Conservation (phyloP, 2,888 invertebrate species). For the Drosophila prolongata region DNA sequence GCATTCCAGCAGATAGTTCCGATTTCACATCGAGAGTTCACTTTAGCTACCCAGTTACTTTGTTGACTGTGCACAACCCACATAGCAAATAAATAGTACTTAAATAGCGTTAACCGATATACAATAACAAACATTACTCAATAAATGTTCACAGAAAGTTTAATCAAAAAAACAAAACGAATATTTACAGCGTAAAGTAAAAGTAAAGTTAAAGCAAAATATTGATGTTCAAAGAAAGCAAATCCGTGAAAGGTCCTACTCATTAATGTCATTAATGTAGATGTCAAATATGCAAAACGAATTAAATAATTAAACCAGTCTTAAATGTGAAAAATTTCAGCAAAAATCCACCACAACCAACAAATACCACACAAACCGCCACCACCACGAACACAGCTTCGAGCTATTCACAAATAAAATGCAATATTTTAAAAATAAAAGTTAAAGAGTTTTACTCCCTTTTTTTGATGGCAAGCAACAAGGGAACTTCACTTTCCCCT, state of each 20-base stretch:
- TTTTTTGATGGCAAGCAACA: background rate
- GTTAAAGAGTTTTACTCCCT: conserved; percentile 13
- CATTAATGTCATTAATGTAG: conserved; percentile 47
- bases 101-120: conserved; percentile 42
- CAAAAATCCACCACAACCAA: conserved; percentile 31
- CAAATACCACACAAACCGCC: conserved; percentile 18
- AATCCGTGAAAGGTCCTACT: conserved; percentile 71
- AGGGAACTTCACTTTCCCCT: no score
- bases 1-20: conserved; percentile 1
- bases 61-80: conserved; percentile 54
- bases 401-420: conserved; percentile 76
- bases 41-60: conserved; percentile 33
- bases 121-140: conserved; percentile 43
- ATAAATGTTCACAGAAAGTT: conserved; percentile 49
- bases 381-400: conserved; percentile 58
- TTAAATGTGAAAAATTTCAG: conserved; percentile 65
- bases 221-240: conserved; percentile 66
- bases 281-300: conserved; percentile 51
- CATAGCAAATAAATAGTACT: conserved; percentile 36
- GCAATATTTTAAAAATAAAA: conserved; percentile 74
- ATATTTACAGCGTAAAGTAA: conserved; percentile 44
- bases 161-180: conserved; percentile 38
- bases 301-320: conserved; percentile 58
- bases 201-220: conserved; percentile 56
- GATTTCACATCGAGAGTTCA: conserved; percentile 16